Percentiles rank a stretch among this genome's conserved stretches.
phyloP scores from a whole-genome alignment of 2,888 invertebrate genomes.

The Mellilla xanthometata region DNA sequence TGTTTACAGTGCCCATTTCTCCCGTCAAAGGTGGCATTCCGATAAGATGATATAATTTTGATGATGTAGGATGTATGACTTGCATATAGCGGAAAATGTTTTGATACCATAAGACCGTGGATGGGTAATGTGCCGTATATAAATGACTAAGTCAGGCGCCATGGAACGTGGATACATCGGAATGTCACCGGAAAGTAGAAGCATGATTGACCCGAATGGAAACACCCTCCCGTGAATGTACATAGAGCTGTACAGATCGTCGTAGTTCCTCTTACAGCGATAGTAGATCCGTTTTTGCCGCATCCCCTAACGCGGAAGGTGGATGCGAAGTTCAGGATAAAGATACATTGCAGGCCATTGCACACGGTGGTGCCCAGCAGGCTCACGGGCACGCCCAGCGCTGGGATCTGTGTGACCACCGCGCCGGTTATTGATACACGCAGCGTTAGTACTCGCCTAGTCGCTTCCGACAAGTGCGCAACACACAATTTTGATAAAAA shows the following conservation, averaged over 20 bases:
- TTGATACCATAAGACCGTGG: too few species aligned
- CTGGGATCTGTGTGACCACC: slow-evolving; percentile 67
- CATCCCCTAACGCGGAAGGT: slow-evolving; percentile 92
- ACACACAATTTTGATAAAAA: slow-evolving; percentile 2
- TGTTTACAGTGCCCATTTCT: not conserved
- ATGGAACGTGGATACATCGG: too few species aligned
- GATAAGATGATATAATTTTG: too few species aligned
- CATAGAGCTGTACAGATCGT: slow-evolving; percentile 30
- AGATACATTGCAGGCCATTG: slow-evolving; percentile 84
- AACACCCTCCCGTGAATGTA: slow-evolving; percentile 28
- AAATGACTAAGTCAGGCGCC: too few species aligned
- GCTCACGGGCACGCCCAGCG: slow-evolving; percentile 61
- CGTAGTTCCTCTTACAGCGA: slow-evolving; percentile 89
- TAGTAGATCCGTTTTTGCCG: slow-evolving; percentile 98
- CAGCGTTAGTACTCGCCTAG: slow-evolving; percentile 18
- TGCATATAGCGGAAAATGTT: too few species aligned
- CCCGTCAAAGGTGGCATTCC: not conserved
- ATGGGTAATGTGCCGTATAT: too few species aligned
- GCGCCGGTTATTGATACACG: slow-evolving; percentile 12
- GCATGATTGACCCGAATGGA: slow-evolving; percentile 27
- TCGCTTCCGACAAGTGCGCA: slow-evolving; percentile 4
- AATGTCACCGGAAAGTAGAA: too few species aligned
- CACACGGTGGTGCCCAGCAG: slow-evolving; percentile 74
- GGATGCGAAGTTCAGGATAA: slow-evolving; percentile 86
- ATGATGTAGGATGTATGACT: too few species aligned